Base-by-base conservation (phyloP, 1,140 invertebrate species). In the Ceratina japonica region DNA sequence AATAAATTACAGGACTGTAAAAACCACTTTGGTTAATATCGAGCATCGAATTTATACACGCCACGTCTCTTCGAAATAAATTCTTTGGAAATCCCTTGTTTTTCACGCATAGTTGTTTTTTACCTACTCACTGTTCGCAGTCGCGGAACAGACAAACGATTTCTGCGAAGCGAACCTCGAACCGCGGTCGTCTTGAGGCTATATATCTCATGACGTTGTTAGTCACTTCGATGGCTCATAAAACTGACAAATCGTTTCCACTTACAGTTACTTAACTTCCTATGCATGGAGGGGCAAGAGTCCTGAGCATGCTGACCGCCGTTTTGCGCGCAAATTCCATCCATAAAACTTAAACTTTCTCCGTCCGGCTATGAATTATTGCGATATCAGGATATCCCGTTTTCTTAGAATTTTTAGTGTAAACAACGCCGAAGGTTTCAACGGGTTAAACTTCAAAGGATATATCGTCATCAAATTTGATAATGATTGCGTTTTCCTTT, bases 201-300 rank as follows among this genome's bases (percentile, higher is more conserved):
- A 62, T 62, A 75, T 62, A 79, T 75, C 15, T 37, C 24, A 75
- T 54, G 18, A 49, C 52, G 24, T 20, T 73, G 66, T 79, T 75
- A 72, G 63, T 84, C 72, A 69, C 24, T 83, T 73, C 62, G 62
- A 75, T 66, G 69, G 24, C 20, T 75, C 66, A 75, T 83, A 84
- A 83, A 84, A 24, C 22, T 75, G 76, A 84, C 76, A 83, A 84
- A 83, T 84, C 71, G 72, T 24, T 37, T 58, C 76, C 51, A 71
- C 68, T 83, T 83, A 83, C 1, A 27, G 56, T 83, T 83, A 61
- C 16, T 61, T 82, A 79, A 71, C 62, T 62, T 20, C 1, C 27
- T 52, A 64, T 24, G 52, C 12, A 65, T 3, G 20, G n/a, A 27
- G 3, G 66, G 27, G 1, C 0, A 56, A 18, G 54, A 27, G n/a